These are phyloP conservation scores for Anoplolepis gracilipes DNA, from an alignment of 1,140 invertebrate genomes.

Conservation along the genomic window DNA sequence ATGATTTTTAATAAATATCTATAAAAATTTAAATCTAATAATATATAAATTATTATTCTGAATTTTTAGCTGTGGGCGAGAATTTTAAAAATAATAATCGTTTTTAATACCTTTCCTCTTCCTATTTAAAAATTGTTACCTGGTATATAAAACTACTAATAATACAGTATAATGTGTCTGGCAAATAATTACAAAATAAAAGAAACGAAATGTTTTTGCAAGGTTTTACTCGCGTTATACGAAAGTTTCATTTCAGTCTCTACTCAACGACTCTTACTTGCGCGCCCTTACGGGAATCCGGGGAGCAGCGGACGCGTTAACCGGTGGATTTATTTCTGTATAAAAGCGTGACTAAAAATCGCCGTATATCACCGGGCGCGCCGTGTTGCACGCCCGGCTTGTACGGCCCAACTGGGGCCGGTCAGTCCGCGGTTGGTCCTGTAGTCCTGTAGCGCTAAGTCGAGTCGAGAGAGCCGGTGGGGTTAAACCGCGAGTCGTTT, in stretches of 20 bases:
- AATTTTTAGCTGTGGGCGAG: too few relatives aligned
- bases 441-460: too few relatives aligned
- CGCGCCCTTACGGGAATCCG: slow-evolving; percentile 71
- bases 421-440: slow-evolving; percentile 69
- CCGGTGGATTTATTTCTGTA: slow-evolving; percentile 80
- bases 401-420: slow-evolving; percentile 78
- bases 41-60: too few relatives aligned
- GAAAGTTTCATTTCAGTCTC: neutral
- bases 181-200: too few relatives aligned
- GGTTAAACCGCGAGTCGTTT: slow-evolving; percentile 79
- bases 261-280: neutral
- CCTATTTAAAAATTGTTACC: too few relatives aligned
- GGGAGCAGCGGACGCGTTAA: slow-evolving; percentile 75
- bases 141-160: too few relatives aligned
- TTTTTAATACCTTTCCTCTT: too few relatives aligned
- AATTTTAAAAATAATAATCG: too few relatives aligned
- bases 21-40: too few relatives aligned
- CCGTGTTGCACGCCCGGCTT: slow-evolving; percentile 74
- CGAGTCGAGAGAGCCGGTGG: slow-evolving; percentile 69
- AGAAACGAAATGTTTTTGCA: neutral
- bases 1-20: too few relatives aligned
- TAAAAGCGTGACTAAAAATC: slow-evolving; percentile 81
- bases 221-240: neutral
- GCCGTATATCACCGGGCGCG: slow-evolving; percentile 76
- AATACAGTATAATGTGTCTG: too few relatives aligned